phyloP scores from a whole-genome alignment of 2,113 vertebrate species.

The Pan troglodytes region NHGRI_mPanTro3-v2.1_pri NC_072404.2:101020501-101021000 shows the following conservation, averaged over 20 bases:
- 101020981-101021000: slow-evolving; percentile 17
- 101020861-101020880: neutral
- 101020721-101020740: neutral
- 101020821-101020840: neutral
- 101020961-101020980: neutral
- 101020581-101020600: slow-evolving; percentile 27
- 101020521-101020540: neutral
- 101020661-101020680: neutral
- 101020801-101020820: neutral
- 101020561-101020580: neutral
- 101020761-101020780: neutral
- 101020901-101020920: neutral
- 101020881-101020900: neutral
- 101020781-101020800: neutral
- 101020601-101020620: neutral
- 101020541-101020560: neutral
- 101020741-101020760: neutral
- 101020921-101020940: slow-evolving; percentile 32
- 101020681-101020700: neutral
- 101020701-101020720: neutral
- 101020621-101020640: neutral
- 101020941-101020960: neutral
- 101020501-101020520: neutral
- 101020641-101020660: neutral
- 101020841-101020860: neutral